Evolutionary conservation across 1,140 invertebrate genomes (phyloP).

Genomic region (Apis cerana): DNA sequence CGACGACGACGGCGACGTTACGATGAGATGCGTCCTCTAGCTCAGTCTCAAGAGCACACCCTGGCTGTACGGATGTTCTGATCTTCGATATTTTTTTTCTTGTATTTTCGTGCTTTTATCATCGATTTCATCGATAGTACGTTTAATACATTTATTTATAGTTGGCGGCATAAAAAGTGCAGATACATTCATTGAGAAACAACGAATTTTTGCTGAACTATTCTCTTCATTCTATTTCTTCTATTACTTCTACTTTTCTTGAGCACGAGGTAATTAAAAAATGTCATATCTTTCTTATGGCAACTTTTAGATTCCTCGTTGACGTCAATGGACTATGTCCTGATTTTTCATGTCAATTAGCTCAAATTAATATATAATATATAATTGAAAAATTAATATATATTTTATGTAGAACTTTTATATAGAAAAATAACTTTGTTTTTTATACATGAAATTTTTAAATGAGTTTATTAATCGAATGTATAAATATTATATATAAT

Average conservation of each 20-base stretch:
- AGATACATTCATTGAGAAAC: not conserved
- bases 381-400: not conserved
- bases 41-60: constrained; percentile 81
- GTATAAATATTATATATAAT: not conserved
- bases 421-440: not conserved
- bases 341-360: constrained; percentile 24
- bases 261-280: constrained; percentile 34
- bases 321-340: constrained; percentile 27
- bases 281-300: constrained; percentile 16
- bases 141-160: constrained; percentile 1
- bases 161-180: constrained; percentile 3
- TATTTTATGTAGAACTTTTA: not conserved
- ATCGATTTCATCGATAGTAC: constrained; percentile 11
- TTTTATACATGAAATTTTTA: not conserved
- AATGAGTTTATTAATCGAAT: not conserved
- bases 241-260: constrained; percentile 27
- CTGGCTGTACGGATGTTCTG: constrained; percentile 70
- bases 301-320: not conserved
- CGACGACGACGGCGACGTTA: constrained; percentile 71
- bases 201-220: not conserved
- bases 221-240: constrained; percentile 12
- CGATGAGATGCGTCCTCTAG: constrained; percentile 77
- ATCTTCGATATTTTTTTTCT: constrained; percentile 49
- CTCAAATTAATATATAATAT: not conserved
- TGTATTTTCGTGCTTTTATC: constrained; percentile 6